Evolutionary conservation across 1,140 invertebrate species (phyloP).

Genomic region (Branchinecta lynchi): DNA sequence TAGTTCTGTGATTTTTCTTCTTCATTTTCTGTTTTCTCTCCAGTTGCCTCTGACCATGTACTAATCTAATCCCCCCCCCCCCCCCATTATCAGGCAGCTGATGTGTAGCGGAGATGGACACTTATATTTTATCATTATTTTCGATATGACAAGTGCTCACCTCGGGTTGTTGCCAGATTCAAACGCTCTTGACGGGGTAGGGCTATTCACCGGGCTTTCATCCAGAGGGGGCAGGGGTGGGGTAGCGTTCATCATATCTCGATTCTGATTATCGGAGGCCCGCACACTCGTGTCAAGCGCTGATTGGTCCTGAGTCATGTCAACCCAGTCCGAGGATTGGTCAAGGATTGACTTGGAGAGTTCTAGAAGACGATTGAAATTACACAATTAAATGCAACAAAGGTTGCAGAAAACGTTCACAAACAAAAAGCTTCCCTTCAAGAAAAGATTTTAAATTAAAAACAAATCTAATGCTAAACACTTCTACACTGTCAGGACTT

Average conservation of each 20-base stretch:
- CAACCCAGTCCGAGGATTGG: conserved; percentile 2
- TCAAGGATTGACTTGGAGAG: neutral
- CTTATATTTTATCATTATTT: neutral
- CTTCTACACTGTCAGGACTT: too few relatives aligned
- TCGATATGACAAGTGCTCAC: neutral
- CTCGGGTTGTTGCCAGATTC: conserved; percentile 1
- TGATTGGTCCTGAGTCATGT: neutral
- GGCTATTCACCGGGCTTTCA: neutral
- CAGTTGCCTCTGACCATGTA: too few relatives aligned
- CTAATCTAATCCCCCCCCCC: too few relatives aligned
- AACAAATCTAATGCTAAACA: too few relatives aligned
- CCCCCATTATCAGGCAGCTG: too few relatives aligned
- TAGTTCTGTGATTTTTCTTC: too few relatives aligned
- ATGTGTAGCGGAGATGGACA: too few relatives aligned
- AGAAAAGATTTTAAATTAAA: too few relatives aligned
- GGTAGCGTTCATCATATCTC: neutral
- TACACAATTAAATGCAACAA: too few relatives aligned
- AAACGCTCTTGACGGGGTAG: neutral
- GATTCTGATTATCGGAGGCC: neutral
- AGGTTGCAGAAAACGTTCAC: too few relatives aligned
- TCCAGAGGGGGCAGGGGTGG: neutral
- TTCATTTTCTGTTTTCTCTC: too few relatives aligned
- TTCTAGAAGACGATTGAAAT: neutral
- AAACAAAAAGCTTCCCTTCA: too few relatives aligned
- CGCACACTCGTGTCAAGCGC: neutral